These are phyloP conservation scores for Poecilia gillii DNA, from an alignment of 2,797 vertebrate species.

Conservation along the genomic window DNA sequence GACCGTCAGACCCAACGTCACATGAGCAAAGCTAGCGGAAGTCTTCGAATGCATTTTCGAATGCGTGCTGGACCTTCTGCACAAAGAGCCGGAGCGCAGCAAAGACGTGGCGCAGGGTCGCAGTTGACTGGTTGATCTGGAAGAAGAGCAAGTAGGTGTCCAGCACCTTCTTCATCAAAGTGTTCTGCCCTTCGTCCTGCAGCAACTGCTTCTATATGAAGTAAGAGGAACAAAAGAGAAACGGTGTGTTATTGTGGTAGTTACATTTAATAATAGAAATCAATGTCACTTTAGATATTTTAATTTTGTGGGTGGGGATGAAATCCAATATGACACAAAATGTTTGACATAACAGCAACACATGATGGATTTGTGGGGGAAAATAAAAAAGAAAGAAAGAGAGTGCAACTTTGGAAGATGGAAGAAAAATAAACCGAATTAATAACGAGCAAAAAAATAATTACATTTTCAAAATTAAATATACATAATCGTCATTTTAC, in stretches of 20 bases:
- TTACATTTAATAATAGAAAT: background rate
- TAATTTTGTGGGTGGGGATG: background rate
- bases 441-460: background rate
- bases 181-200: conserved; percentile 93
- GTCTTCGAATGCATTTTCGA: background rate
- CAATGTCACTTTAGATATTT: background rate
- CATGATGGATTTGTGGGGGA: too few species aligned
- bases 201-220: conserved; percentile 88
- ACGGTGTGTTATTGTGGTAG: conserved; percentile 3
- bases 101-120: conserved; percentile 91
- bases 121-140: conserved; percentile 96
- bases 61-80: conserved; percentile 84
- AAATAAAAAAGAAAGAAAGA: too few species aligned
- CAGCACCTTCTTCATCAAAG: conserved; percentile 96
- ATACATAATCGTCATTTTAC: background rate
- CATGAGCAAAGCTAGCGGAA: background rate
- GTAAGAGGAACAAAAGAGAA: background rate
- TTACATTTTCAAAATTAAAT: background rate
- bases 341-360: background rate
- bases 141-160: conserved; percentile 97
- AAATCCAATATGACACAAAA: background rate
- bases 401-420: background rate
- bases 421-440: background rate
- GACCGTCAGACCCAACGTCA: background rate
- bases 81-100: conserved; percentile 94